Percentiles rank a stretch among this genome's conserved stretches.
phyloP scores from a whole-genome alignment of 2,797 vertebrate genomes.

The Emydoidea blandingii region DNA sequence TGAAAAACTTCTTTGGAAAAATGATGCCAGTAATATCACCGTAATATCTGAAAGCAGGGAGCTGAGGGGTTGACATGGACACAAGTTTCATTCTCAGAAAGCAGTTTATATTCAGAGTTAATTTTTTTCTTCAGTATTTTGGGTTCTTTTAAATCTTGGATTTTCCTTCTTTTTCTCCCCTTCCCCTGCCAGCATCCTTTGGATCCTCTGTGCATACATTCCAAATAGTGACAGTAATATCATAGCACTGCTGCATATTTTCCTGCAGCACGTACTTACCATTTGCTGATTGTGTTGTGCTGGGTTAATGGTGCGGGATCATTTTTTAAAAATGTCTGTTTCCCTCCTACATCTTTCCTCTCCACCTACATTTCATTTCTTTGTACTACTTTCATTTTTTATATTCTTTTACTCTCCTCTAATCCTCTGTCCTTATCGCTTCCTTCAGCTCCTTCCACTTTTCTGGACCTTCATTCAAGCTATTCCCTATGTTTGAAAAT shows the following conservation, averaged over 20 bases:
- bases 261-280: neutral
- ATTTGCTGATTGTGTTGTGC: neutral
- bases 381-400: neutral
- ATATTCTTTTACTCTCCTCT: neutral
- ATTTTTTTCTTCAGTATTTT: neutral
- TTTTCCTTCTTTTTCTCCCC: neutral
- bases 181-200: neutral
- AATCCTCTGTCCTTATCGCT: neutral
- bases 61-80: neutral
- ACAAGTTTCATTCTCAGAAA: neutral
- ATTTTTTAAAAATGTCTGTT: neutral
- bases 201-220: neutral
- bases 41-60: neutral
- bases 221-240: neutral
- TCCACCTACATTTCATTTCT: neutral
- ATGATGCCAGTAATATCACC: neutral
- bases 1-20: neutral
- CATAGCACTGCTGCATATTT: neutral
- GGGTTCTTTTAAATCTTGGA: neutral
- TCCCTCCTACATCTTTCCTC: neutral
- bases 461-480: neutral
- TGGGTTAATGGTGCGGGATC: neutral
- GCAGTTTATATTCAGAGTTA: neutral
- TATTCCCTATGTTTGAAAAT: constrained; percentile 17
- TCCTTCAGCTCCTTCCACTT: neutral